Evolutionary conservation across 2,888 invertebrate genomes (phyloP).

Genomic region (Helleia helle): DNA sequence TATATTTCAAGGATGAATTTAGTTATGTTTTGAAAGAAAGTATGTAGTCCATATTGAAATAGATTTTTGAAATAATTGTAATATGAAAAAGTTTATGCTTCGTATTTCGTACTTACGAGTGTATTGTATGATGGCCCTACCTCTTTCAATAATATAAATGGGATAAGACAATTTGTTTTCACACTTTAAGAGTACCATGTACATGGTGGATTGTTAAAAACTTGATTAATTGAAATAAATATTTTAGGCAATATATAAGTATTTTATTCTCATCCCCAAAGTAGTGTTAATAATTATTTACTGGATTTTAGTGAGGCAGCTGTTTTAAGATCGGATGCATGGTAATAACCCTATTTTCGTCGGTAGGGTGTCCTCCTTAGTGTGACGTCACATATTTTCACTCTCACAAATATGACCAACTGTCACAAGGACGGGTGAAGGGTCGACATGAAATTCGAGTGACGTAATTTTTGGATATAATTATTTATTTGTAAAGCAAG

Average conservation of each 20-base stretch:
- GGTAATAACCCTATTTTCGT: no score
- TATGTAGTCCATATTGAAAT: neutral
- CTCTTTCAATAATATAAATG: slow-evolving; percentile 30
- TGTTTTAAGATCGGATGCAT: no score
- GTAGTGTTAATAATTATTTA: no score
- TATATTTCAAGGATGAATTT: slow-evolving; percentile 5
- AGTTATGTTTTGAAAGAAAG: neutral
- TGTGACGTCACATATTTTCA: no score
- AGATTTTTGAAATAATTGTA: slow-evolving; percentile 4
- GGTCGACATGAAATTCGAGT: no score
- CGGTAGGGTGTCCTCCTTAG: no score
- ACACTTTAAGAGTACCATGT: slow-evolving; percentile 40
- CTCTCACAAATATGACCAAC: no score
- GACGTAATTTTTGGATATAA: no score
- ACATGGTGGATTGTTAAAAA: slow-evolving; percentile 55
- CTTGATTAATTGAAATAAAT: slow-evolving; percentile 42
- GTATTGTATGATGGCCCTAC: slow-evolving; percentile 34
- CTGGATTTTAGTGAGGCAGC: no score
- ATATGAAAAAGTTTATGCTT: slow-evolving; percentile 8
- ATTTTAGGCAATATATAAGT: slow-evolving; percentile 22
- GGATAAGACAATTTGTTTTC: slow-evolving; percentile 32
- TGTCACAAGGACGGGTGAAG: no score
- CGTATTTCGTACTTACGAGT: slow-evolving; percentile 37
- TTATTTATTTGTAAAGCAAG: no score
- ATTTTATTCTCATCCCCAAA: no score